Percentiles rank a stretch among this genome's conserved stretches.
phyloP scores from a whole-genome alignment of 2,888 invertebrate species.

The Drosophila tanythrix region DNA sequence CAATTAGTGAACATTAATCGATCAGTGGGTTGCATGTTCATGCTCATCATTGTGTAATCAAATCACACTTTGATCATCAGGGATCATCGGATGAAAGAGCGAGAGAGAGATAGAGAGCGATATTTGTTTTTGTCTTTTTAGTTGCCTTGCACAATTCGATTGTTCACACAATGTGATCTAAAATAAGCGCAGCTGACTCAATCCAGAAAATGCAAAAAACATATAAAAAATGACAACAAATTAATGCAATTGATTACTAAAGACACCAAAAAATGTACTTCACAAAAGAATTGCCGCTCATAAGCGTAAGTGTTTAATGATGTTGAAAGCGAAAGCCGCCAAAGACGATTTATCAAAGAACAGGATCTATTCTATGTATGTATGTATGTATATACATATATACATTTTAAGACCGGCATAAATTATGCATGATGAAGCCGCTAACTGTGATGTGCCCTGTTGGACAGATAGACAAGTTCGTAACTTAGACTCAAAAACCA shows the following conservation, averaged over 20 bases:
- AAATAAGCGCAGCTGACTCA: slow-evolving; percentile 37
- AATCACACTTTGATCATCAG: background rate
- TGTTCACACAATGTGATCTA: slow-evolving; percentile 30
- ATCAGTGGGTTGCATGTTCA: slow-evolving; percentile 13
- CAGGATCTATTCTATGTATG: slow-evolving; percentile 45
- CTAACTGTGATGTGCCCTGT: slow-evolving; percentile 15
- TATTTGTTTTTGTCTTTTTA: slow-evolving; percentile 10
- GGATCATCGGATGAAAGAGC: slow-evolving; percentile 17
- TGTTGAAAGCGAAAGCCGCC: slow-evolving; percentile 18
- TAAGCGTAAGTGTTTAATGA: slow-evolving; percentile 36
- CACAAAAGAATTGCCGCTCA: slow-evolving; percentile 57
- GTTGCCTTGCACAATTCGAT: slow-evolving; percentile 41
- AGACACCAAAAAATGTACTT: slow-evolving; percentile 30
- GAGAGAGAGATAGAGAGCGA: slow-evolving; percentile 12
- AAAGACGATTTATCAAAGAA: slow-evolving; percentile 33
- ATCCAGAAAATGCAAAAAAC: slow-evolving; percentile 3
- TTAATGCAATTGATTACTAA: slow-evolving; percentile 46
- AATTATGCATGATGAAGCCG: slow-evolving; percentile 58
- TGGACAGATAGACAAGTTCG: slow-evolving; percentile 18
- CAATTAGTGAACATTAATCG: slow-evolving; percentile 21
- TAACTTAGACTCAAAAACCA: slow-evolving; percentile 23
- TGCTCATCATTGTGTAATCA: slow-evolving; percentile 27
- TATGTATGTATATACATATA: slow-evolving; percentile 4
- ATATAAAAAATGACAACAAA: slow-evolving; percentile 5
- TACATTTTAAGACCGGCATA: slow-evolving; percentile 41